Evolutionary conservation across 2,888 invertebrate genomes (phyloP).

Genomic region (Lasioglossum morio): DNA sequence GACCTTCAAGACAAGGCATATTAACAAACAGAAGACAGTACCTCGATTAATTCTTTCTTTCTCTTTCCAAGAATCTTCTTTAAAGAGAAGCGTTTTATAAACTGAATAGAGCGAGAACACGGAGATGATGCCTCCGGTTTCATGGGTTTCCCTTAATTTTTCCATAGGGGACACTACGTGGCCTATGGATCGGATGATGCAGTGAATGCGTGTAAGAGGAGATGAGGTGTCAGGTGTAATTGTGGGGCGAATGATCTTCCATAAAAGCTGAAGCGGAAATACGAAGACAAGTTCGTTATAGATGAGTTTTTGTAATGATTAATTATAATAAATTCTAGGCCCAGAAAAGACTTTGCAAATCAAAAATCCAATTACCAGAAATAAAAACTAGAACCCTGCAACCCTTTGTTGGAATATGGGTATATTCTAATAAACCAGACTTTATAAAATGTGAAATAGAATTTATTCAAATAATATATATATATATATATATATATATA

Average conservation of each 20-base stretch:
- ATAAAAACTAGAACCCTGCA: neutral
- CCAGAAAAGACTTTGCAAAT: neutral
- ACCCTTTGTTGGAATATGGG: too few species aligned
- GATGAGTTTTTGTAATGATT: neutral
- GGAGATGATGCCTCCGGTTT: slow-evolving; percentile 37
- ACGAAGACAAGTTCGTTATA: neutral
- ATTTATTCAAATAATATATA: too few species aligned
- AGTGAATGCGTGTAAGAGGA: slow-evolving; percentile 13
- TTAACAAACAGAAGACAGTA: too few species aligned
- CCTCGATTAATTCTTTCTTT: neutral
- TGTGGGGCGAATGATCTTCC: neutral
- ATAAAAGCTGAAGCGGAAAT: neutral
- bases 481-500: too few species aligned
- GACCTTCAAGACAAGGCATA: too few species aligned
- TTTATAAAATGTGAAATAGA: too few species aligned
- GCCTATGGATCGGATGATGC: neutral
- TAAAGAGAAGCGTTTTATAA: slow-evolving; percentile 60
- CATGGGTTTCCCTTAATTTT: slow-evolving; percentile 56
- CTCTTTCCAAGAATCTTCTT: slow-evolving; percentile 25
- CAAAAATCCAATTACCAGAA: neutral
- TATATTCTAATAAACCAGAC: too few species aligned
- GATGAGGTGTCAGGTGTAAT: slow-evolving; percentile 7
- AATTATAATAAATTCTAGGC: neutral
- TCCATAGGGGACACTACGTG: slow-evolving; percentile 1
- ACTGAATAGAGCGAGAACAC: slow-evolving; percentile 19